These are phyloP conservation scores for Drosophila ambigua DNA, from an alignment of 1,140 invertebrate species.

Conservation along the genomic window DNA sequence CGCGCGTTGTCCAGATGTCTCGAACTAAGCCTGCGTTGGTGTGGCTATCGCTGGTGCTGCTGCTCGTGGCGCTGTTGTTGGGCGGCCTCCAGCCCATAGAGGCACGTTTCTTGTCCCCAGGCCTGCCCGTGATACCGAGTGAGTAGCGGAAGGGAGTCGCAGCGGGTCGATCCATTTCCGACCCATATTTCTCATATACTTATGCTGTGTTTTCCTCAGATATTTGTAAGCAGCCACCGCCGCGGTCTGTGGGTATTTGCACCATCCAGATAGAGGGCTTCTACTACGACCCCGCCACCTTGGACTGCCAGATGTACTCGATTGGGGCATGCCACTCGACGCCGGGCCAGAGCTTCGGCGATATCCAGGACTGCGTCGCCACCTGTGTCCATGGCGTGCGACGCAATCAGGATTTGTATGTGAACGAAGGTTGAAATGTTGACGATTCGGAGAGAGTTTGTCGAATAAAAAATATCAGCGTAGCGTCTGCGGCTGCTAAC, in stretches of 20 bases:
- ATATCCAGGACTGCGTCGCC: slow-evolving; percentile 59
- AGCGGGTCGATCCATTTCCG: too few relatives aligned
- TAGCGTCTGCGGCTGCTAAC: slow-evolving; percentile 7
- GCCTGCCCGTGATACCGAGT: slow-evolving; percentile 51
- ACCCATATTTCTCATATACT: neutral
- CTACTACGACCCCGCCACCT: slow-evolving; percentile 58
- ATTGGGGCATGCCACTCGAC: slow-evolving; percentile 65
- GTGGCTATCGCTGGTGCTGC: slow-evolving; percentile 38
- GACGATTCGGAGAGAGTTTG: slow-evolving; percentile 13
- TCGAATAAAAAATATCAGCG: slow-evolving; percentile 2
- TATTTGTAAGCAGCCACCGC: slow-evolving; percentile 67
- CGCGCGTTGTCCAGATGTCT: slow-evolving; percentile 51
- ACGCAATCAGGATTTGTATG: slow-evolving; percentile 60
- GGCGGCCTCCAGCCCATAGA: slow-evolving; percentile 26
- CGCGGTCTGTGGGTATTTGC: slow-evolving; percentile 71
- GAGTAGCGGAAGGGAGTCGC: slow-evolving; percentile 23
- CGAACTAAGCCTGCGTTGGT: slow-evolving; percentile 39
- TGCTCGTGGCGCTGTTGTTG: slow-evolving; percentile 46
- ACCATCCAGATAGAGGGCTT: slow-evolving; percentile 77
- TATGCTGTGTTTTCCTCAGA: slow-evolving; percentile 30
- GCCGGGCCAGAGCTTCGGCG: slow-evolving; percentile 77
- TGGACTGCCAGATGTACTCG: slow-evolving; percentile 65
- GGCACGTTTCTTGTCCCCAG: slow-evolving; percentile 28
- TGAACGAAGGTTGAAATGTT: slow-evolving; percentile 36
- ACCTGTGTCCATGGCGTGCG: slow-evolving; percentile 62